Percentiles rank a stretch among this genome's conserved stretches.
phyloP scores from a whole-genome alignment of 1,140 invertebrate species.

The Venturia canescens region DNA sequence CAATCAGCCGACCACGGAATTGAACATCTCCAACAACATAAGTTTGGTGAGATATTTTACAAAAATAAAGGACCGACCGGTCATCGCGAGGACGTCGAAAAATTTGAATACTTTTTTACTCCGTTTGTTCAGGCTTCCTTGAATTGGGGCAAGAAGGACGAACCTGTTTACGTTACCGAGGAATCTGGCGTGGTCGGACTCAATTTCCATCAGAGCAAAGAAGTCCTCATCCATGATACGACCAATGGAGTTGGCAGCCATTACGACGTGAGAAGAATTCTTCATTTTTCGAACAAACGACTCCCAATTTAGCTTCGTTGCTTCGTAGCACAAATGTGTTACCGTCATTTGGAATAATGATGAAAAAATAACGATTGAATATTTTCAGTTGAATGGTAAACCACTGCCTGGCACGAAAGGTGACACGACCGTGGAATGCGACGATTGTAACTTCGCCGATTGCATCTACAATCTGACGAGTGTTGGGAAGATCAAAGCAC shows the following conservation, averaged over 20 bases:
- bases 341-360: background rate
- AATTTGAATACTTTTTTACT: background rate
- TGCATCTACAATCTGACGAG: slow-evolving; percentile 80
- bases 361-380: background rate
- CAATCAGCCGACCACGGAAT: slow-evolving; percentile 77
- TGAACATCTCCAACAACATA: slow-evolving; percentile 87
- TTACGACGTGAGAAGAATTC: slow-evolving; percentile 72
- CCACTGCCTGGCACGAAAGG: slow-evolving; percentile 74
- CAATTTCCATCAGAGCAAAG: slow-evolving; percentile 93
- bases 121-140: slow-evolving; percentile 79
- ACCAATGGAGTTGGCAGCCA: slow-evolving; percentile 81
- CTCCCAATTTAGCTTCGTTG: background rate
- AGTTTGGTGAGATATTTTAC: slow-evolving; percentile 78
- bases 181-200: slow-evolving; percentile 90
- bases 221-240: slow-evolving; percentile 87
- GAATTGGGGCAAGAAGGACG: slow-evolving; percentile 88
- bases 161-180: slow-evolving; percentile 88
- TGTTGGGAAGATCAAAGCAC: slow-evolving; percentile 84
- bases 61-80: background rate
- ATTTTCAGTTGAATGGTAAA: slow-evolving; percentile 78
- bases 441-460: slow-evolving; percentile 78
- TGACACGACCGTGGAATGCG: slow-evolving; percentile 76
- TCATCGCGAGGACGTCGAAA: background rate
- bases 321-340: background rate
- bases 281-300: slow-evolving; percentile 15